phyloP scores from a whole-genome alignment of 2,888 invertebrate species.

The Eristalinus sepulchralis region DNA sequence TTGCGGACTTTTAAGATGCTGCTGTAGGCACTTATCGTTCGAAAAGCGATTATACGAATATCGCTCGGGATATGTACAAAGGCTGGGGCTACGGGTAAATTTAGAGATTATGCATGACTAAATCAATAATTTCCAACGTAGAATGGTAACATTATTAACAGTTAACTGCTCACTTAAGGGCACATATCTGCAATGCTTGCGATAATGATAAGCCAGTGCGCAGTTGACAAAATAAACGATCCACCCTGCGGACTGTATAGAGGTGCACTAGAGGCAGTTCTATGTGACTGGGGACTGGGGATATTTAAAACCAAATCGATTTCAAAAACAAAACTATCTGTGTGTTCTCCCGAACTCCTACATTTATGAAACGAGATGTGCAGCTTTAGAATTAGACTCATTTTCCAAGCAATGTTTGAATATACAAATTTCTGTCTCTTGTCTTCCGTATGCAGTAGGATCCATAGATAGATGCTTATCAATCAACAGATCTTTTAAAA shows the following conservation, averaged over 20 bases:
- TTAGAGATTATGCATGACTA: constrained; percentile 13
- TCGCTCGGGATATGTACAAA: constrained; percentile 8
- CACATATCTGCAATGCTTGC: not conserved
- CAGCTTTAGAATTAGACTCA: too few species aligned
- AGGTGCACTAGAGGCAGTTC: not conserved
- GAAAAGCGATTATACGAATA: constrained; percentile 29
- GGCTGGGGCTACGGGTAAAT: not conserved
- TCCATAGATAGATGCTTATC: too few species aligned
- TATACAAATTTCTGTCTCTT: too few species aligned
- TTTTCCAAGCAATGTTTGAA: too few species aligned
- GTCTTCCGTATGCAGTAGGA: too few species aligned
- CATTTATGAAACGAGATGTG: too few species aligned
- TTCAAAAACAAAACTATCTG: too few species aligned
- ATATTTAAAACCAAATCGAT: not conserved
- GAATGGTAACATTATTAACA: not conserved
- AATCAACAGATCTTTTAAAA: too few species aligned
- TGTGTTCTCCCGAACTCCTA: too few species aligned
- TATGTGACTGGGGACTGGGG: not conserved
- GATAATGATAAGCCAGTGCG: not conserved
- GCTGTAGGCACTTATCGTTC: constrained; percentile 48
- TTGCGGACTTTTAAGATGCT: constrained; percentile 51
- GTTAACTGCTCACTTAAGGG: not conserved
- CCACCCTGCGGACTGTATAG: not conserved
- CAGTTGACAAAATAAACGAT: not conserved
- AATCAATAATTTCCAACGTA: constrained; percentile 33